Evolutionary conservation across 2,113 vertebrate genomes (phyloP).

Genomic region (Microcebus murinus): DNA sequence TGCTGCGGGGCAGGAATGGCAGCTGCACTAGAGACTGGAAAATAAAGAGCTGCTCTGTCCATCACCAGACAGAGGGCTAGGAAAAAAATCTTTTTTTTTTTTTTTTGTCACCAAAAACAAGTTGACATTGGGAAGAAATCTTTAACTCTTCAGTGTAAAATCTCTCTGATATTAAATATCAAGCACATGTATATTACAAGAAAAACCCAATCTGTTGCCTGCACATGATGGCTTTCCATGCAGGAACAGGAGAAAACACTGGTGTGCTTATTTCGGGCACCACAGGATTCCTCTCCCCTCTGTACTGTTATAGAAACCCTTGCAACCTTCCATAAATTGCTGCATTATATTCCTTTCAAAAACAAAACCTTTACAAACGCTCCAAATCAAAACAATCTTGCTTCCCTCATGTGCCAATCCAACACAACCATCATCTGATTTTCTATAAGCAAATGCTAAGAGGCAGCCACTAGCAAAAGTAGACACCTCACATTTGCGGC

Average conservation of each 20-base stretch:
- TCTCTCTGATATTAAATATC: constrained; percentile 2
- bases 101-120: neutral
- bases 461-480: neutral
- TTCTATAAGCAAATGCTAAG: neutral
- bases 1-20: neutral
- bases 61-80: neutral
- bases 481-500: neutral
- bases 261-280: neutral
- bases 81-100: neutral
- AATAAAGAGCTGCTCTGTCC: neutral
- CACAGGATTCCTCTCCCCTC: neutral
- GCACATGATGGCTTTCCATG: neutral
- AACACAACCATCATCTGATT: neutral
- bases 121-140: neutral
- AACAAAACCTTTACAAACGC: neutral
- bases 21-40: neutral
- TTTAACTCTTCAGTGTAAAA: neutral
- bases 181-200: neutral
- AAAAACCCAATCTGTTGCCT: neutral
- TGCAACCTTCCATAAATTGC: neutral
- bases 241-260: neutral
- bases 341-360: neutral
- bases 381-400: constrained; percentile 23
- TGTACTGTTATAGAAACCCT: neutral
- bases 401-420: neutral